These are phyloP conservation scores for Rhopalosiphum nymphaeae DNA, from an alignment of 2,888 invertebrate genomes.

Conservation along the genomic window DNA sequence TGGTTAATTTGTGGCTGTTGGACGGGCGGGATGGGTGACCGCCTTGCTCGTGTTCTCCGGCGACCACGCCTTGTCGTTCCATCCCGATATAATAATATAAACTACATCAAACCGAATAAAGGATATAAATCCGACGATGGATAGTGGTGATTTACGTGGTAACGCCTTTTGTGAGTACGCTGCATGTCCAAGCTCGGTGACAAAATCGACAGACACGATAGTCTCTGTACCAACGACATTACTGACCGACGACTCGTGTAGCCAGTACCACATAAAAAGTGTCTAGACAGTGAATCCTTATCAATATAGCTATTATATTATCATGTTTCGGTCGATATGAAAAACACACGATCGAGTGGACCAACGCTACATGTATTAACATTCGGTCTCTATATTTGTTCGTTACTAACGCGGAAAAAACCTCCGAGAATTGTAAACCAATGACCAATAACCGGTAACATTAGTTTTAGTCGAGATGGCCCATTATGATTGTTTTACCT, in stretches of 20 bases:
- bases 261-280: background rate
- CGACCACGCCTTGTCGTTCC: conserved; percentile 54
- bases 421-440: background rate
- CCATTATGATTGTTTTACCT: conserved; percentile 26
- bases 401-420: background rate
- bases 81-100: conserved; percentile 23
- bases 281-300: background rate
- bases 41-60: conserved; percentile 48
- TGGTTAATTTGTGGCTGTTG: conserved; percentile 41
- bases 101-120: conserved; percentile 40
- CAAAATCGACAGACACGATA: background rate
- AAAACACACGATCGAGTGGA: background rate
- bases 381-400: background rate
- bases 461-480: conserved; percentile 5
- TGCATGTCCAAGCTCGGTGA: background rate
- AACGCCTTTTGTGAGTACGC: conserved; percentile 52
- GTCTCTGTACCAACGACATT: background rate
- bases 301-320: background rate
- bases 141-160: conserved; percentile 32
- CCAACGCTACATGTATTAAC: background rate
- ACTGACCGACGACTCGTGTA: too few relatives aligned
- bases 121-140: conserved; percentile 16
- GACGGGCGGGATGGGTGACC: conserved; percentile 26
- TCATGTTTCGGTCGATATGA: background rate
- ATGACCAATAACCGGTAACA: background rate